These are phyloP conservation scores for Drosophila nikananu DNA, from an alignment of 1,140 invertebrate genomes.

Conservation along the genomic window DNA sequence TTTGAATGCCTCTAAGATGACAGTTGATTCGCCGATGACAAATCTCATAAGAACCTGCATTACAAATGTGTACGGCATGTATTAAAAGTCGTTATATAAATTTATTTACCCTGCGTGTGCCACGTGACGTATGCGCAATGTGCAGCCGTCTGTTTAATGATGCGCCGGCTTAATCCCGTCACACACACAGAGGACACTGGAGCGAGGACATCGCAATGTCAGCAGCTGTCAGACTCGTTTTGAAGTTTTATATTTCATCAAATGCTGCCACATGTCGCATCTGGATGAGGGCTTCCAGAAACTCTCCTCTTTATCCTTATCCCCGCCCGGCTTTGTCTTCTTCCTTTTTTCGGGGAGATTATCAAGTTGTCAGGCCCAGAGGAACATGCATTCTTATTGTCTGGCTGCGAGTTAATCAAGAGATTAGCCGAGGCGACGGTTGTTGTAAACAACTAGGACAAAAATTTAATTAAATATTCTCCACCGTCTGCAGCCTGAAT, in stretches of 20 bases:
- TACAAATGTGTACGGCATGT: slow-evolving; percentile 20
- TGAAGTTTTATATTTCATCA: slow-evolving; percentile 74
- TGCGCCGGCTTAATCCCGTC: slow-evolving; percentile 48
- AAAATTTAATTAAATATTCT: slow-evolving; percentile 75
- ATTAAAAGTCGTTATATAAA: slow-evolving; percentile 25
- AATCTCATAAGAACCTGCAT: slow-evolving; percentile 45
- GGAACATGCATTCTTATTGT: slow-evolving; percentile 61
- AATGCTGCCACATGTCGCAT: slow-evolving; percentile 70
- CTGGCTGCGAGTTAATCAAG: slow-evolving; percentile 64
- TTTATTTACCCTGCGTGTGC: background rate
- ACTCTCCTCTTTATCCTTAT: slow-evolving; percentile 10
- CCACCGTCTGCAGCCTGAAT: slow-evolving; percentile 33
- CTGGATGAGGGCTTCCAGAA: slow-evolving; percentile 29
- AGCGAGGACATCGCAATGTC: slow-evolving; percentile 39
- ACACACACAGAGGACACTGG: slow-evolving; percentile 2
- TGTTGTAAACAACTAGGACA: slow-evolving; percentile 42
- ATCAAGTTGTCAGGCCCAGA: slow-evolving; percentile 68
- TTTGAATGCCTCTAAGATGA: slow-evolving; percentile 45
- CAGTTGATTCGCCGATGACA: slow-evolving; percentile 45
- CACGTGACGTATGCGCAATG: slow-evolving; percentile 74
- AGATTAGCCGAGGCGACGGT: slow-evolving; percentile 55
- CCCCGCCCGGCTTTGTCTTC: background rate
- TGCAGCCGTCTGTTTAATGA: slow-evolving; percentile 58
- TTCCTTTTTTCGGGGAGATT: slow-evolving; percentile 43
- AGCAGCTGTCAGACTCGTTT: slow-evolving; percentile 69